These are phyloP conservation scores for Melieria picta DNA, from an alignment of 2,888 invertebrate genomes.

Conservation along the genomic window DNA sequence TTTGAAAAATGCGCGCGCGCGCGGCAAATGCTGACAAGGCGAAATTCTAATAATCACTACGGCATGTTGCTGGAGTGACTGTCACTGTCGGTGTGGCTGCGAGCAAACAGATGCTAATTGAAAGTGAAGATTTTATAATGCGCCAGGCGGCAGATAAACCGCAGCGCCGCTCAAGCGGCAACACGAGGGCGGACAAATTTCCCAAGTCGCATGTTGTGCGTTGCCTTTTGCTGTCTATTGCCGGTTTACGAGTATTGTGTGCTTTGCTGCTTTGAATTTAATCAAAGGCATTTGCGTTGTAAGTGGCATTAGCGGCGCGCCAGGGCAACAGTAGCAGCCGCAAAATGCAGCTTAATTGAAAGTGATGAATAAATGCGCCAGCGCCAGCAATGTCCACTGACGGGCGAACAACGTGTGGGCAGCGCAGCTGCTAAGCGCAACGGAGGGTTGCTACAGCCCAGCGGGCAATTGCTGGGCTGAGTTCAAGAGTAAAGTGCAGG, in stretches of 20 bases:
- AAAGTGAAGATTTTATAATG: constrained; percentile 25
- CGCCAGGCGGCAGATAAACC: constrained; percentile 16
- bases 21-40: not conserved
- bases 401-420: not conserved
- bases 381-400: constrained; percentile 13
- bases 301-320: constrained; percentile 17
- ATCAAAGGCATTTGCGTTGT: constrained; percentile 17
- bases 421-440: not conserved
- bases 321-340: constrained; percentile 3
- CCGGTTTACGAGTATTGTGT: constrained; percentile 1
- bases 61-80: not conserved
- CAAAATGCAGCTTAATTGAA: constrained; percentile 51
- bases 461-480: constrained; percentile 7
- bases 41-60: constrained; percentile 13
- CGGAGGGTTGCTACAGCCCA: not conserved
- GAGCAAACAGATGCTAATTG: constrained; percentile 20
- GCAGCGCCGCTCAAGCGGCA: constrained; percentile 4
- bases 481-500: constrained; percentile 17
- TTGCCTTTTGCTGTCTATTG: constrained; percentile 1
- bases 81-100: not conserved
- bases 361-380: constrained; percentile 50
- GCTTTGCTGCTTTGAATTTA: constrained; percentile 9
- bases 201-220: not conserved
- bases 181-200: not conserved
- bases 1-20: not conserved